Evolutionary conservation across 2,888 invertebrate species (phyloP).

Genomic region (Caenorhabditis uteleia): DNA sequence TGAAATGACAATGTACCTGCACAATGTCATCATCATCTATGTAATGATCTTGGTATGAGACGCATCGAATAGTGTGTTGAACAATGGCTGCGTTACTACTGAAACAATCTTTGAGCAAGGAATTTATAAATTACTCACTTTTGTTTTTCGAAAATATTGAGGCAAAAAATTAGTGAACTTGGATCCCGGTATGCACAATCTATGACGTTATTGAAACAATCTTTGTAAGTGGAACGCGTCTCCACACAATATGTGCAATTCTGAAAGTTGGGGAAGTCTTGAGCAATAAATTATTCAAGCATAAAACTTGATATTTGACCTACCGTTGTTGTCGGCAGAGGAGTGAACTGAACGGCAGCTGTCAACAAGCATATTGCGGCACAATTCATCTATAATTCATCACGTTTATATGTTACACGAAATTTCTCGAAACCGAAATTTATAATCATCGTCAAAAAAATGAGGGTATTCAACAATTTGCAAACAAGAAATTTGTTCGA

Average conservation of each 20-base stretch:
- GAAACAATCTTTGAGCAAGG: constrained; percentile 1
- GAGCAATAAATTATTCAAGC: not conserved
- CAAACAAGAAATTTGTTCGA: too few relatives aligned
- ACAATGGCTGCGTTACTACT: constrained; percentile 33
- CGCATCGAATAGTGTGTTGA: constrained; percentile 42
- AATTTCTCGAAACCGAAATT: too few relatives aligned
- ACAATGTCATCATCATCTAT: constrained; percentile 32
- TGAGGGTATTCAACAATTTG: too few relatives aligned
- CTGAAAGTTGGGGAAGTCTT: constrained; percentile 10
- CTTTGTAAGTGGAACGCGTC: constrained; percentile 45
- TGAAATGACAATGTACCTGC: constrained; percentile 10
- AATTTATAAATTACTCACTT: constrained; percentile 11
- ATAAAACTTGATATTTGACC: too few relatives aligned
- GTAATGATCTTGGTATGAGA: constrained; percentile 49
- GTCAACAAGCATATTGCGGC: constrained; percentile 47
- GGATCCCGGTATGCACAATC: constrained; percentile 59
- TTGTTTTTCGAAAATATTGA: constrained; percentile 48
- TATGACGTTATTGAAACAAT: constrained; percentile 57
- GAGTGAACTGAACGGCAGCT: constrained; percentile 42
- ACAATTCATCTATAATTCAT: constrained; percentile 39
- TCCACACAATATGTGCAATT: constrained; percentile 55
- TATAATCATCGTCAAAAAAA: too few relatives aligned
- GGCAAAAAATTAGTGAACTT: constrained; percentile 45
- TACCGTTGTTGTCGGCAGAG: constrained; percentile 23
- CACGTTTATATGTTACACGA: too few relatives aligned